Evolutionary conservation across 2,888 invertebrate species (phyloP), one percentile per base, ranked within the genome.

Genomic region (Eulithis prunata): DNA sequence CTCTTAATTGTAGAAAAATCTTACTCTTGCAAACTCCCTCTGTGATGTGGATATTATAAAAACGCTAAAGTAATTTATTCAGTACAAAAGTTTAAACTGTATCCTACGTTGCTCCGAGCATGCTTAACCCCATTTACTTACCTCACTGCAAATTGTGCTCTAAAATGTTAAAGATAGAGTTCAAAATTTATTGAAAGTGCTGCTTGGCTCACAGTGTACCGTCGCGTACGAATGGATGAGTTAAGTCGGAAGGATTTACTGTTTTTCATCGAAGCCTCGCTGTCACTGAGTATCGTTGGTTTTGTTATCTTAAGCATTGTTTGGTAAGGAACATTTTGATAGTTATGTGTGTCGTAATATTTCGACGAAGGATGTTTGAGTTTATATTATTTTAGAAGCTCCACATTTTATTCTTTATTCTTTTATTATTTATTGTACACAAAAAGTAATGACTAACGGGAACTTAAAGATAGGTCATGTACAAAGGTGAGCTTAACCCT

Each of bases 211-310:
- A 38, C 36, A 60, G 53, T 46, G 12, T 21, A 46, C 32, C 6
- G 46, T 14, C 10, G 14, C 52, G 52, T 53, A 46, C 52, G 52
- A 45, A 46, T 49, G 57, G 53, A 11, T 57, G 36, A 57, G 57
- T 38, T 11, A 61, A 62, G 62, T 55, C 57, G 68, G 57, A 58
- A 61, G 58, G 68, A 64, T 66, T 60, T 49, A 21, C 57, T 51
- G 64, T 68, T 71, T 68, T 71, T 71, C 66, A 70, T 60, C 47
- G 68, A 32, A 57, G 14, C 43, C 21, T 57, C 36, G 38, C 38
- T 11, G 12, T 13, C 54, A 12, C 14, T 47, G 14, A 13, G n/a
- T n/a, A n/a, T n/a, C n/a, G n/a, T n/a, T n/a, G n/a, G 3, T 7
- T 47, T 47, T 47, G 52, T 36, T 60, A 52, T 47, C 59, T 61